Evolutionary conservation across 2,888 invertebrate genomes (phyloP).

Genomic region (Polietes domitor): DNA sequence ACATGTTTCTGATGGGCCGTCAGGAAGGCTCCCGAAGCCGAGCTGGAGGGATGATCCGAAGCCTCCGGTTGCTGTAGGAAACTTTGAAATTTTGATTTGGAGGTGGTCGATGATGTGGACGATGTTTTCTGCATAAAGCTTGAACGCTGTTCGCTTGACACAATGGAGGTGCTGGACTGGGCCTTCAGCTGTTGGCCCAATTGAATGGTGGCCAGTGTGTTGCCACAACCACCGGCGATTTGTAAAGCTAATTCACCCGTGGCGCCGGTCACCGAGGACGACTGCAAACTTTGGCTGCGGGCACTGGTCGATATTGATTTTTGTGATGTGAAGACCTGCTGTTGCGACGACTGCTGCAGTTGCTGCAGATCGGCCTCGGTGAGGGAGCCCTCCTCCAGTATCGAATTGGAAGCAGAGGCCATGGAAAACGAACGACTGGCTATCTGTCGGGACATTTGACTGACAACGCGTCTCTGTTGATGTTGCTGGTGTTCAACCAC

Average conservation of each 20-base stretch:
- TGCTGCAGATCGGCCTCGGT: constrained; percentile 67
- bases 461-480: constrained; percentile 66
- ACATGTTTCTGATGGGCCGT: constrained; percentile 81
- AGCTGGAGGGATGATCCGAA: constrained; percentile 70
- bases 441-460: constrained; percentile 73
- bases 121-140: constrained; percentile 75
- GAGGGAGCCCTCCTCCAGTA: constrained; percentile 58
- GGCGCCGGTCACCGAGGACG: constrained; percentile 68
- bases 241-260: constrained; percentile 61
- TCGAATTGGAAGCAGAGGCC: constrained; percentile 65
- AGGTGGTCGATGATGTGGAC: constrained; percentile 69
- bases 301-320: constrained; percentile 74
- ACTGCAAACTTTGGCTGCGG: constrained; percentile 79
- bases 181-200: constrained; percentile 82
- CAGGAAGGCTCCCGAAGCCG: constrained; percentile 74
- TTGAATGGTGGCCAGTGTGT: constrained; percentile 68
- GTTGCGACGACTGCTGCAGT: constrained; percentile 64
- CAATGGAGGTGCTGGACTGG: constrained; percentile 79
- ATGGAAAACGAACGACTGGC: constrained; percentile 73
- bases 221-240: constrained; percentile 49
- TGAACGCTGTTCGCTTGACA: constrained; percentile 76
- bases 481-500: constrained; percentile 57
- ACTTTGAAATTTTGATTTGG: constrained; percentile 80
- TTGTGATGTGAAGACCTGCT: constrained; percentile 63
- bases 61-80: constrained; percentile 80